A percentile compares a stretch with the other conserved stretches of the same genome.
Evolutionary conservation across 2,113 vertebrate species (phyloP).

Genomic region (Passer domesticus): DNA sequence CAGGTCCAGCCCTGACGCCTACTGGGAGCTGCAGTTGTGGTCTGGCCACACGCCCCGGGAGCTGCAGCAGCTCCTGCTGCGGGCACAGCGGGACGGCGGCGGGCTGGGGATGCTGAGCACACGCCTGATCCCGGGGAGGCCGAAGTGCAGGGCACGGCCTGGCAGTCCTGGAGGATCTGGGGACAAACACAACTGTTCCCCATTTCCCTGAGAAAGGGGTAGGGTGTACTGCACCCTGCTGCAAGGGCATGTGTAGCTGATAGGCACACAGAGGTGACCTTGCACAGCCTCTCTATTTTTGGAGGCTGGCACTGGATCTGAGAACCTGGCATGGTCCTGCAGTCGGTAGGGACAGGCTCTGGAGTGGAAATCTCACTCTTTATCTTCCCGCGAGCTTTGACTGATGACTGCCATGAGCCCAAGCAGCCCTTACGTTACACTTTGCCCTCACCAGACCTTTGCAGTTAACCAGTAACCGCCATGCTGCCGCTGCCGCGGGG

Average conservation of each 20-base stretch:
- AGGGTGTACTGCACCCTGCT: background rate
- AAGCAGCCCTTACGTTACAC: background rate
- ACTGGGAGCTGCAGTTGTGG: fast-evolving
- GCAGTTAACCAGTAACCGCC: conserved; percentile 42
- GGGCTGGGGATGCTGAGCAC: background rate
- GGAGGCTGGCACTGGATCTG: background rate
- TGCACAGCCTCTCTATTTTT: background rate
- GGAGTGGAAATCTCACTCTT: background rate
- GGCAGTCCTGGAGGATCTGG: fast-evolving
- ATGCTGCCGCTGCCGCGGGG: fast-evolving
- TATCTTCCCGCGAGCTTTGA: background rate
- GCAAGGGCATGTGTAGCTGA: fast-evolving
- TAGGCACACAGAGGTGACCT: background rate
- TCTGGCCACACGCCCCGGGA: fast-evolving
- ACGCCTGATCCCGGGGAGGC: too few relatives aligned
- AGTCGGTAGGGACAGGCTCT: background rate
- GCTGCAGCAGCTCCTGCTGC: fast-evolving
- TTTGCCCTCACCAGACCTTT: conserved; percentile 10
- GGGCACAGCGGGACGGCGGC: fast-evolving
- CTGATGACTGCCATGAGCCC: background rate
- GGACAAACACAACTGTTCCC: background rate
- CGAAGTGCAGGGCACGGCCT: fast-evolving
- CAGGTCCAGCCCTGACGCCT: too few relatives aligned
- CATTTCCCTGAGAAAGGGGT: background rate
- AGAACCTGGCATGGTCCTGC: background rate